phyloP scores from a whole-genome alignment of 2,888 invertebrate genomes.

The Tachina grossa region DNA sequence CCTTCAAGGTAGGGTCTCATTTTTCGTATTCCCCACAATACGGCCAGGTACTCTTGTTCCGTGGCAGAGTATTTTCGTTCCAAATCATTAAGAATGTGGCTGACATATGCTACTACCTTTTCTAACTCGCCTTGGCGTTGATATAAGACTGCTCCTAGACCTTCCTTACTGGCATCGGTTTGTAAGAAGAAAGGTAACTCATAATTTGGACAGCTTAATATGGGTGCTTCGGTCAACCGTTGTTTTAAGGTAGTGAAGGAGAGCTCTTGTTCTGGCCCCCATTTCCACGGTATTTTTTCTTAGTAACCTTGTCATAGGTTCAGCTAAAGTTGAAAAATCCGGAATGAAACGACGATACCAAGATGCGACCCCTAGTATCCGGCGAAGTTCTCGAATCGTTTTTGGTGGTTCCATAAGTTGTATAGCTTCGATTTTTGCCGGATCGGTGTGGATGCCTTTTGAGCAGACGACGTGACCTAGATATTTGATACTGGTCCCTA shows the following conservation, averaged over 20 bases:
- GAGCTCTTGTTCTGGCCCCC: not conserved
- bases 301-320: not conserved
- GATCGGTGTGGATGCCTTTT: no score
- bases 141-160: slow-evolving; percentile 41
- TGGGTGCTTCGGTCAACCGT: not conserved
- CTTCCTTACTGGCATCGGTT: slow-evolving; percentile 50
- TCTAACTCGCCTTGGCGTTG: slow-evolving; percentile 29
- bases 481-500: not conserved
- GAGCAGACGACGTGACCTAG: not conserved
- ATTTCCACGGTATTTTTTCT: not conserved
- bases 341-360: not conserved
- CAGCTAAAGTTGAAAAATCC: not conserved
- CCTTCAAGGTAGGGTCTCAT: slow-evolving; percentile 1
- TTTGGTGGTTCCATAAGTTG: not conserved
- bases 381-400: not conserved
- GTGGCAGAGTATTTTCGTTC: slow-evolving; percentile 27
- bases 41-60: slow-evolving; percentile 66
- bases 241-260: not conserved
- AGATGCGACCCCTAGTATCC: not conserved
- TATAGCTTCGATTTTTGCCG: no score
- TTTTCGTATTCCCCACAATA: slow-evolving; percentile 63
- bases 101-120: slow-evolving; percentile 45
- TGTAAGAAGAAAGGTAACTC: slow-evolving; percentile 33
- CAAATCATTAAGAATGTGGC: no score
- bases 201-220: slow-evolving; percentile 34